Base-by-base conservation (phyloP, 2,797 vertebrate genomes). In the Denticeps clupeoides region DNA sequence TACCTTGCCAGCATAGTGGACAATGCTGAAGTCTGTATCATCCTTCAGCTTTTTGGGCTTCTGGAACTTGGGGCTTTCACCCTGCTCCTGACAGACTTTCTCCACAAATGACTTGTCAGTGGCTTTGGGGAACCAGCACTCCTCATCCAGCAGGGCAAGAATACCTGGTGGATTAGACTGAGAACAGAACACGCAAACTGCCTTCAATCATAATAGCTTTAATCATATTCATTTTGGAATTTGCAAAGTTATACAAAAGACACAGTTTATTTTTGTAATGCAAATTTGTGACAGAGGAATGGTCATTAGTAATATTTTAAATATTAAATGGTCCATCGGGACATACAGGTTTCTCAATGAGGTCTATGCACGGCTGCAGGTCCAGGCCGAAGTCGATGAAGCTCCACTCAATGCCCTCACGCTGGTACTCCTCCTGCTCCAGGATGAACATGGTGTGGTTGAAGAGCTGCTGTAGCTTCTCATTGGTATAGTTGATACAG, bases 401-500 rank as follows among this genome's bases (percentile, higher is more conserved):
- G 72, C 80, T 91, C 92, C 92, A 96, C 64, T 93, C 85, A 7
- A 96, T 96, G 67, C 92, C 92, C 65, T 95, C 91, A 1, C 92
- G 66, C 70, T 92, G 86, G 62, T 94, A 94, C 74, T 94, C 91
- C 62, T 94, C 91, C 71, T 94, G 91, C 68, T 94, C 91, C 80
- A 93, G 10, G 68, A 93, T 67, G 71, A 94, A 94, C 91, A 94
- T 94, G 58, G 91, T 94, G 80, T 94, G 89, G 77, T 94, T 94
- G 84, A 94, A 94, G 52, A 94, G 85, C 80, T 94, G 90, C 80
- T 94, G 91, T 33, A 94, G 87, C 44, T 89, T 90, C 76, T 94
- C 91, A 7, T 94, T 94, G 55, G 91, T 94, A 75, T 91, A 94
- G 69, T 94, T 94, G 70, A 94, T 94, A 64, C 91, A 94, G 13